Evolutionary conservation across 2,797 vertebrate genomes (phyloP).

Genomic region (Pteronotus mesoamericanus): DNA sequence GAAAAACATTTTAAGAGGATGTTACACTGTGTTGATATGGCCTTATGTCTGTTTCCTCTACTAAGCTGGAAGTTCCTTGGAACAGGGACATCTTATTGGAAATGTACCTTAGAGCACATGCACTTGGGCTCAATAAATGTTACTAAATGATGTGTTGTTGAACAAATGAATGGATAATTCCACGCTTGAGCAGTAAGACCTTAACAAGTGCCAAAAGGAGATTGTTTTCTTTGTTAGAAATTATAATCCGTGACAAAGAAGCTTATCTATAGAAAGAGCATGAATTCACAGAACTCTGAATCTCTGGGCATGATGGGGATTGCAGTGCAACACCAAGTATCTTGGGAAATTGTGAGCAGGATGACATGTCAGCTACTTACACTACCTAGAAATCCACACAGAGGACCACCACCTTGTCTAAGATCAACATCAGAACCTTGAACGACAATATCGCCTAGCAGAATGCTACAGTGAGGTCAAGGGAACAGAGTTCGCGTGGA

Average conservation of each 20-base stretch:
- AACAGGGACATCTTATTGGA: not conserved
- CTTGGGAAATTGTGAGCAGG: not conserved
- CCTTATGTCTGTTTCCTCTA: not conserved
- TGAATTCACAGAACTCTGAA: not conserved
- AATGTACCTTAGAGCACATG: not conserved
- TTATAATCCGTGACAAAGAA: slow-evolving; percentile 14
- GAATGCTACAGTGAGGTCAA: slow-evolving; percentile 35
- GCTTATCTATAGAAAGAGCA: not conserved
- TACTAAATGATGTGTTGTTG: not conserved
- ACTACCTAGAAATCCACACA: not conserved
- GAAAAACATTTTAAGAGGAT: not conserved
- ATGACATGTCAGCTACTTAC: not conserved
- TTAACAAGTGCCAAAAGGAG: not conserved
- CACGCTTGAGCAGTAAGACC: not conserved
- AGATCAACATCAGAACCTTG: not conserved
- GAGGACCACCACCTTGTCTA: not conserved
- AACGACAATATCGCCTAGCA: not conserved
- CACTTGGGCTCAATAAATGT: not conserved
- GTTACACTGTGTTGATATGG: not conserved
- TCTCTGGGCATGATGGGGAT: not conserved
- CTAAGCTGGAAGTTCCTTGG: not conserved
- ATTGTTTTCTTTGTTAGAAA: not conserved
- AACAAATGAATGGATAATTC: not conserved
- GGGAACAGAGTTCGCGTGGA: not conserved
- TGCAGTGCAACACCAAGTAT: not conserved